Evolutionary conservation across 2,888 invertebrate genomes (phyloP).

Genomic region (Drosophila nigricruria): DNA sequence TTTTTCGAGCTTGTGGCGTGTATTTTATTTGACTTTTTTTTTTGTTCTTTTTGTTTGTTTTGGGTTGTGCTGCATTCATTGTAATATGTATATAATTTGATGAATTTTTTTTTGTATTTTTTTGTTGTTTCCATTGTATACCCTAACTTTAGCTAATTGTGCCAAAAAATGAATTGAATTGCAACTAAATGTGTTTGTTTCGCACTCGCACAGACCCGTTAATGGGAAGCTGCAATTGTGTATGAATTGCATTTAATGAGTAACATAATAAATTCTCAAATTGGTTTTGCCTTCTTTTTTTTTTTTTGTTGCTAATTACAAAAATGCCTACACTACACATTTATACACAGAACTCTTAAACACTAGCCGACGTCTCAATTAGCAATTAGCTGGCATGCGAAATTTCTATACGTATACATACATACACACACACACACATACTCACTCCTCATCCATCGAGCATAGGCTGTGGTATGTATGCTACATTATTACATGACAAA

Average conservation of each 20-base stretch:
- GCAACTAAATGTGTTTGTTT: slow-evolving; percentile 52
- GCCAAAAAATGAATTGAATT: slow-evolving; percentile 69
- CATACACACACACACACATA: not conserved
- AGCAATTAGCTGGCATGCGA: slow-evolving; percentile 61
- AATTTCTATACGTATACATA: slow-evolving; percentile 12
- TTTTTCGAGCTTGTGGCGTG: slow-evolving; percentile 42
- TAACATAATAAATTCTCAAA: slow-evolving; percentile 77
- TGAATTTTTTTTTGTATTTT: not conserved
- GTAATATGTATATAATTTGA: slow-evolving; percentile 18
- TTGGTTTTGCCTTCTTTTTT: slow-evolving; percentile 41
- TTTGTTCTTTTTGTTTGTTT: slow-evolving; percentile 21
- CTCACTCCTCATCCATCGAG: not conserved
- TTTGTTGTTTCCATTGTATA: slow-evolving; percentile 23
- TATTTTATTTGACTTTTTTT: slow-evolving; percentile 19
- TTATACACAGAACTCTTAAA: slow-evolving; percentile 72
- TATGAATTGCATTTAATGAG: slow-evolving; percentile 25
- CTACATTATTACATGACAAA: slow-evolving; percentile 52
- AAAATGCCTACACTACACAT: slow-evolving; percentile 76
- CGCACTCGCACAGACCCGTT: slow-evolving; percentile 15
- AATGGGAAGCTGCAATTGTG: slow-evolving; percentile 21
- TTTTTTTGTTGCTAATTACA: slow-evolving; percentile 70
- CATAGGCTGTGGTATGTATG: slow-evolving; percentile 18
- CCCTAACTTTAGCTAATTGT: slow-evolving; percentile 69
- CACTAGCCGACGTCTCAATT: slow-evolving; percentile 69
- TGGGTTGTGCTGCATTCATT: slow-evolving; percentile 31